These are phyloP conservation scores for Listronotus oregonensis DNA, from an alignment of 1,140 invertebrate genomes.

Conservation along the genomic window DNA sequence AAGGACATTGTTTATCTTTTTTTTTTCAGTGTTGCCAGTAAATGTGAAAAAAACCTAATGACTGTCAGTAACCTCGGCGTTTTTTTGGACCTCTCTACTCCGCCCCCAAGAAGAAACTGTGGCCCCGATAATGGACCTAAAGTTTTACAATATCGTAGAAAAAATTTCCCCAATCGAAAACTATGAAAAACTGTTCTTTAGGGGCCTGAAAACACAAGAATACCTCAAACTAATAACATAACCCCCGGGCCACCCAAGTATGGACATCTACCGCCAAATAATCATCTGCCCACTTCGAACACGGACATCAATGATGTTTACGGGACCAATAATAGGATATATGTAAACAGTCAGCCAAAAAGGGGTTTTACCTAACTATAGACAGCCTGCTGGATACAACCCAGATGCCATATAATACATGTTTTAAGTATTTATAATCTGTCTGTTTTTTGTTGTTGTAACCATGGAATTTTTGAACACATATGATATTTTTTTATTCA, in stretches of 20 bases:
- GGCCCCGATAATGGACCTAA: conserved; percentile 96
- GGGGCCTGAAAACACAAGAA: conserved; percentile 53
- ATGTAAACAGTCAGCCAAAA: conserved; percentile 16
- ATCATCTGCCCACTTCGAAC: conserved; percentile 36
- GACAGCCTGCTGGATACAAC: conserved; percentile 20
- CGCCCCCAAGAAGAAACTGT: conserved; percentile 94
- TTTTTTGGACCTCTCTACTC: conserved; percentile 97
- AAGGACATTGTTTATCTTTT: neutral
- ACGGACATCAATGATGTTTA: conserved; percentile 25
- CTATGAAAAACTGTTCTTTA: conserved; percentile 77
- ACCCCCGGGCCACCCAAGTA: conserved; percentile 21
- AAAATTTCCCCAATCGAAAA: conserved; percentile 96
- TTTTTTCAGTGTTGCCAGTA: conserved; percentile 75
- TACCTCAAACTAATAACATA: conserved; percentile 18
- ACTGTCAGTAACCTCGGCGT: conserved; percentile 95
- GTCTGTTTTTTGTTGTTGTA: too few relatives aligned
- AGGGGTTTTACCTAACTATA: conserved; percentile 28
- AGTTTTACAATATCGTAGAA: conserved; percentile 97
- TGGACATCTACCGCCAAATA: conserved; percentile 39
- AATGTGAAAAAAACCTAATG: conserved; percentile 93
- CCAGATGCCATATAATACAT: conserved; percentile 44
- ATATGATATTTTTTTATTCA: too few relatives aligned
- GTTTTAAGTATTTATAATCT: too few relatives aligned
- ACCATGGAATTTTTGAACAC: too few relatives aligned
- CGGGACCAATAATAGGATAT: conserved; percentile 27